Base-by-base conservation (phyloP, 2,113 vertebrate genomes). In the Polyodon spathula region DNA sequence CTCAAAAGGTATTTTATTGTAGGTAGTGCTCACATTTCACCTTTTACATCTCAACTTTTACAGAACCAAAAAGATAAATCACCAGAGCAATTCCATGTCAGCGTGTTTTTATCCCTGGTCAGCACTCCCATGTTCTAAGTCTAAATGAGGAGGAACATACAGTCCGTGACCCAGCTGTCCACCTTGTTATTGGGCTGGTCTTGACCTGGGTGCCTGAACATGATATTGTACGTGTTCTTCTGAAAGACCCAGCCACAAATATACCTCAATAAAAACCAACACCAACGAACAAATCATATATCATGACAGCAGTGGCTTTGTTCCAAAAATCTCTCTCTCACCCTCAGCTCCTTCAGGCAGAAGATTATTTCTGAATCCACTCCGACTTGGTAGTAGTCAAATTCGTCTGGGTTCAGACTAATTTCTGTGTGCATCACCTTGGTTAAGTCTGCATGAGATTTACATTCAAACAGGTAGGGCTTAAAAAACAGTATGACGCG, bases 321-420 rank as follows among this genome's bases (percentile, higher is more conserved):
- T 10, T 14, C 61, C 60, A 61, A 78, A 61, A 70, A 73, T 72
- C 66, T 46, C 48, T 46, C 48, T 1, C 69, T 88, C 88, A 97
- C 95, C 90, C 90, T 90, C 59, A 98, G 1, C 81, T 98, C 95
- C 78, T 94, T 98, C 62, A 95, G 86, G 78, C 91, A 97, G 84
- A 97, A 96, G 0, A 93, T 97, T 79, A 97, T 79, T 73, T 93
- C 87, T 9, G 88, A 91, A 68, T 93, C 80, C 37, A 88, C 66
- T 73, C 89, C 87, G 6, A 90, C 77, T 78, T 96, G 90, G 74
- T 92, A 93, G 78, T 86, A 82, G 71, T 93, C 91, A 81, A 98
- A 97, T 76, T 97, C 95, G 5, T 91, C 85, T 4, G 90, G 83
- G 62, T 78, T 83, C 64, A 97, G 75, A 40, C 80, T 83, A 78